Evolutionary conservation across 1,140 invertebrate species (phyloP), one percentile per base, ranked within the genome.

Genomic region (Drosophila littoralis): DNA sequence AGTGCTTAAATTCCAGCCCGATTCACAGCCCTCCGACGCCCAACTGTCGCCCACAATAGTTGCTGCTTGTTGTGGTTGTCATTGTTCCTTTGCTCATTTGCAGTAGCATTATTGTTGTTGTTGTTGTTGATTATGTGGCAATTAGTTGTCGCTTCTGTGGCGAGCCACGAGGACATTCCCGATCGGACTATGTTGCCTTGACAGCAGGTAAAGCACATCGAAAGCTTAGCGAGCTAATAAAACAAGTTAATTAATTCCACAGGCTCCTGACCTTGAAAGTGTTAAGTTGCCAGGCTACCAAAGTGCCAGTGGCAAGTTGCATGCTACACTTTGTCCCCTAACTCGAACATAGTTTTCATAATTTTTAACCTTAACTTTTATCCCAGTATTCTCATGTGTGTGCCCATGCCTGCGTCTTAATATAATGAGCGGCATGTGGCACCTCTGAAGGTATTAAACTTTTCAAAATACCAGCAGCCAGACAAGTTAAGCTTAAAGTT

Each of bases 111-210:
- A 46, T 17, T 50, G 59, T 9, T 43, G 60, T 64, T 51, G 61
- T 42, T 81, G 74, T 73, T 79, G 71, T 76, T 86, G 72, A 88
- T 88, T 83, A 88, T 86, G 79, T 88, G 79, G 83, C 83, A 88
- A 88, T 86, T 86, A 86, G 83, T 74, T 86, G 83, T 86, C 83
- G 83, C 79, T 88, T 83, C 83, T 79, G 83, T 61, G 83, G 82
- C 65, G 51, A 79, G 57, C 82, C 83, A 68, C 79, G 64, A 59
- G 12, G 60, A 69, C 79, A 82, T 61, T 75, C 51, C 66, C 75
- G 81, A 78, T 82, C 64, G 67, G 75, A 66, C 57, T 59, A 35
- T 36, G 66, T 78, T 75, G 68, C 51, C 73, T 46, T 69, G 81
- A 81, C 81, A 81, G 75, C 77, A 61, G 75, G 60, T 79, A 55